phyloP scores from a whole-genome alignment of 2,113 vertebrate species.

The Cyprinodon tularosa region DNA sequence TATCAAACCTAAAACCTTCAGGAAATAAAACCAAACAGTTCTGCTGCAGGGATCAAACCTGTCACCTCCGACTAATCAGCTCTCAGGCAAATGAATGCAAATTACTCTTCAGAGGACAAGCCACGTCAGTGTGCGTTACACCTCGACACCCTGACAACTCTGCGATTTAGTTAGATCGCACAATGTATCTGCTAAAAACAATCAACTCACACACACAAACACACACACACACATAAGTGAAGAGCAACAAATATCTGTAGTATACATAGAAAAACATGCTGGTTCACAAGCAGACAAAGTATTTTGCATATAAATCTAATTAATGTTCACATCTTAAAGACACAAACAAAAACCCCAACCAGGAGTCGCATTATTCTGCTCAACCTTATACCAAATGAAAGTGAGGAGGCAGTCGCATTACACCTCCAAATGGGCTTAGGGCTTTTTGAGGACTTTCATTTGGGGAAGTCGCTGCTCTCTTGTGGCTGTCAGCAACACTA shows the following conservation, averaged over 20 bases:
- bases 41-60: constrained; percentile 45
- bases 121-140: constrained; percentile 54
- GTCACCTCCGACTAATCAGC: constrained; percentile 57
- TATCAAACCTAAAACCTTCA: constrained; percentile 7
- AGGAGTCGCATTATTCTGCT: constrained; percentile 27
- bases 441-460: constrained; percentile 64
- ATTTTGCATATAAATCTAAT: constrained; percentile 16
- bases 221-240: constrained; percentile 19
- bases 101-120: constrained; percentile 59
- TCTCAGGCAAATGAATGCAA: constrained; percentile 62
- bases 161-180: constrained; percentile 46
- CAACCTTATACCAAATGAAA: constrained; percentile 58
- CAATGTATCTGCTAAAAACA: constrained; percentile 17
- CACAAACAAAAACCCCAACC: constrained; percentile 15
- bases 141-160: constrained; percentile 37
- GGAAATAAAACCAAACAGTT: constrained; percentile 26
- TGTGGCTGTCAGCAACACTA: constrained; percentile 58
- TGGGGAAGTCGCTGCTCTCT: constrained; percentile 45
- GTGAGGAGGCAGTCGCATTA: constrained; percentile 64
- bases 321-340: constrained; percentile 11
- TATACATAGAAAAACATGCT: not conserved
- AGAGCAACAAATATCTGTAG: constrained; percentile 6
- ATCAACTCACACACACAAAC: not conserved
- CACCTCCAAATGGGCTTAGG: constrained; percentile 69
- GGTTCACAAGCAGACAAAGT: constrained; percentile 6